These are phyloP conservation scores for Caenorhabditis latens DNA, from an alignment of 1,140 invertebrate species.

Conservation along the genomic window DNA sequence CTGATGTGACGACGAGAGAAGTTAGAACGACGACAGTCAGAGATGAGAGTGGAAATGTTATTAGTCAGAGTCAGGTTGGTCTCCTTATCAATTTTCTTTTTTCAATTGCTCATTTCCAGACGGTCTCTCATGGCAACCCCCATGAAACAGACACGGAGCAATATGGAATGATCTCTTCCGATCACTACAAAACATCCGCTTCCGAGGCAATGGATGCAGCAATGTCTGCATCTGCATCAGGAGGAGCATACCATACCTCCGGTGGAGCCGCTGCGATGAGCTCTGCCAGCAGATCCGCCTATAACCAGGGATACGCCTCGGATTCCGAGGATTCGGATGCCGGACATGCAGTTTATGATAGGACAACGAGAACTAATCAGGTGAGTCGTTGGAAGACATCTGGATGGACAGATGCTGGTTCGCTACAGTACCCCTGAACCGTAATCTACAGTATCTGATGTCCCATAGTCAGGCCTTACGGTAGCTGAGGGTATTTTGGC, in stretches of 20 bases:
- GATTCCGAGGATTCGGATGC: constrained; percentile 65
- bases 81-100: not conserved
- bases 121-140: constrained; percentile 53
- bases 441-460: too few relatives aligned
- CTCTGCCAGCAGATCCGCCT: constrained; percentile 13
- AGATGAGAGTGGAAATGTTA: constrained; percentile 63
- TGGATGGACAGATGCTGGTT: too few relatives aligned
- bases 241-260: constrained; percentile 8
- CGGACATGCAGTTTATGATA: constrained; percentile 62
- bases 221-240: constrained; percentile 20
- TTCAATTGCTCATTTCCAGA: constrained; percentile 17
- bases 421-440: too few relatives aligned
- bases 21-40: constrained; percentile 66
- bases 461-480: too few relatives aligned
- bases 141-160: constrained; percentile 67
- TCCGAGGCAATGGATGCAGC: constrained; percentile 59
- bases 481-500: too few relatives aligned
- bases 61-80: constrained; percentile 61
- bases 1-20: constrained; percentile 67
- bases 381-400: not conserved
- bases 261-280: not conserved
- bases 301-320: constrained; percentile 58
- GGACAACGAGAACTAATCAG: constrained; percentile 59
- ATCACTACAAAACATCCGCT: constrained; percentile 64
- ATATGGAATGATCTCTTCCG: constrained; percentile 67